These are phyloP conservation scores for Troides helena DNA, from an alignment of 2,888 invertebrate genomes.

Conservation along the genomic window DNA sequence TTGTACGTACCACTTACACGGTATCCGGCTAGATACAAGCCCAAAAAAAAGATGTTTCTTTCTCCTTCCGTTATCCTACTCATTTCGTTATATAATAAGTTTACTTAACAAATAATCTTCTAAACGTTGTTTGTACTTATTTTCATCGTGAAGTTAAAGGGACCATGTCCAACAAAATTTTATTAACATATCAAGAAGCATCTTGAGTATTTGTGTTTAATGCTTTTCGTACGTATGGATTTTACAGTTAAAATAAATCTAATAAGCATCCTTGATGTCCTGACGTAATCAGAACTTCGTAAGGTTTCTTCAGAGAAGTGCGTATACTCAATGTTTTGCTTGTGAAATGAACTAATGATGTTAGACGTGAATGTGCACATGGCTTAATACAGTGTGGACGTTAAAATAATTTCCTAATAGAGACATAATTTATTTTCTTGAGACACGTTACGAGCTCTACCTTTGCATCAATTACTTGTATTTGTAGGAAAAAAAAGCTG, in stretches of 20 bases:
- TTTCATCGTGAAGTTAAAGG: too few species aligned
- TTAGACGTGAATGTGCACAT: background rate
- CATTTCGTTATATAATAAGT: background rate
- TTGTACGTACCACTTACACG: background rate
- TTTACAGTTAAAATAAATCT: too few species aligned
- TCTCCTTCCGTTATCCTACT: background rate
- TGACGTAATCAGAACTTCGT: too few species aligned
- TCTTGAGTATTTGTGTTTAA: too few species aligned
- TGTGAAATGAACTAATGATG: background rate
- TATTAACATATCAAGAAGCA: too few species aligned
- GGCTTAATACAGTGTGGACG: constrained; percentile 7
- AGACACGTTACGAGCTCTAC: constrained; percentile 16
- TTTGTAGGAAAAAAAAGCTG: background rate
- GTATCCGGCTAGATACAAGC: background rate
- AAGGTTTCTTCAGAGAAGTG: background rate
- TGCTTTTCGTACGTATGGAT: too few species aligned
- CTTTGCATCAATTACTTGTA: constrained; percentile 6
- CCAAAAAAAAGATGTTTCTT: background rate
- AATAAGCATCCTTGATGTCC: too few species aligned
- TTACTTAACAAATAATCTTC: too few species aligned
- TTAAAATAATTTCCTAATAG: constrained; percentile 16
- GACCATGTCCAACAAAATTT: too few species aligned
- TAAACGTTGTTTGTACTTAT: too few species aligned
- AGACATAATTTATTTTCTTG: constrained; percentile 19
- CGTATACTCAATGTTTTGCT: background rate